Base-by-base conservation (phyloP, 1,140 invertebrate genomes). In the Ephestia elutella region DNA sequence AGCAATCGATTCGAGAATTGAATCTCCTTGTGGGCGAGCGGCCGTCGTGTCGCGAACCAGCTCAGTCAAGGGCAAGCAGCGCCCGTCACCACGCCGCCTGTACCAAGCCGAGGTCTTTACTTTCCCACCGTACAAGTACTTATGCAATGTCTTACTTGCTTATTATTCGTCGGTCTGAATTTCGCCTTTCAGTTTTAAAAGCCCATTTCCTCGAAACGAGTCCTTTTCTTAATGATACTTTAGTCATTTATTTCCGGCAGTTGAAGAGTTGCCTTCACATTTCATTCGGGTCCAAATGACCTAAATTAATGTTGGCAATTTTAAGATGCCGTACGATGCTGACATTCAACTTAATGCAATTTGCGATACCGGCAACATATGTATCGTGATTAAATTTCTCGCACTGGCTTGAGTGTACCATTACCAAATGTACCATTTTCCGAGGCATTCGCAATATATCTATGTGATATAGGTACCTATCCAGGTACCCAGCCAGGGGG, bases 1-100 rank as follows among this genome's bases (percentile, higher is more conserved):
- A 44, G 38, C n/a, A 44, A 44, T 44, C 38, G 3, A 44, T 4
- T 44, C 38, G 38, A 44, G 38, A 44, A n/a, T 44, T 10, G 38
- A 44, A 44, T 1, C 38, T 44, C 13, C 2, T 44, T 44, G n/a
- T 44, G 5, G 38, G 38, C 38, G 38, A 44, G 5, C 38, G 38
- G 13, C 2, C 2, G 53, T 56, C 54, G 38, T 54, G 60, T 25
- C 56, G 53, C 30, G 68, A 82, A 86, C 78, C 74, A 68, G 84
- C 83, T 80, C 79, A 86, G 82, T 86, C 83, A 88, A 86, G 82
- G 86, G 82, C 84, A 32, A 32, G 30, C 30, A 82, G 73, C 68
- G 65, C 74, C 80, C 65, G 81, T 78, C 75, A 72, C 78, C 73
- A 66, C 60, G 30, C 7, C 44, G n/a, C 28, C 56, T 50, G 54